Evolutionary conservation across 2,888 invertebrate species (phyloP).

Genomic region (Oasisia sp.): DNA sequence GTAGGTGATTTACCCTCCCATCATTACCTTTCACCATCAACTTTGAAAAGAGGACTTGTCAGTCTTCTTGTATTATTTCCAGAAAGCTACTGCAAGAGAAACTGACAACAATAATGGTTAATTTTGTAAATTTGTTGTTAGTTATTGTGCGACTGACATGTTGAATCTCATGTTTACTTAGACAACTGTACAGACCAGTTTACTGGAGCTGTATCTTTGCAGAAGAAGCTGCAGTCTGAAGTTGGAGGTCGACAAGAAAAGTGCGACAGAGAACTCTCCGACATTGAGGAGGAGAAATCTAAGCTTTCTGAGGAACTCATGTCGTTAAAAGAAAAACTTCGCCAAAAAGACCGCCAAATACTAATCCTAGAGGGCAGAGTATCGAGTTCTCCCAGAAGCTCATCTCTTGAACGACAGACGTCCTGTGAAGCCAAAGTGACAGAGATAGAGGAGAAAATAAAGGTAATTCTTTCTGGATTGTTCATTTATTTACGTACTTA

Average conservation of each 20-base stretch:
- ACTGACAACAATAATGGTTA: neutral
- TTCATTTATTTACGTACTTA: neutral
- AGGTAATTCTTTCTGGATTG: neutral
- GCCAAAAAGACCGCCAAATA: constrained; percentile 17
- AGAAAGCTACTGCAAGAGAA: neutral
- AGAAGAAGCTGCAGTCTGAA: neutral
- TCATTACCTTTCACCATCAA: neutral
- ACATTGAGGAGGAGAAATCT: constrained; percentile 2
- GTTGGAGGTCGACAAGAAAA: neutral
- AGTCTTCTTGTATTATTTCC: neutral
- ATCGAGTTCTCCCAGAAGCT: neutral
- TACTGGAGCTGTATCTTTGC: neutral
- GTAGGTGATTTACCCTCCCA: neutral
- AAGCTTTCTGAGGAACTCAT: neutral
- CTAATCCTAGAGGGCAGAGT: neutral
- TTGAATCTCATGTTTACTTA: neutral
- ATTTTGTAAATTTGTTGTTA: neutral
- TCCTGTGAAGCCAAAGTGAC: neutral
- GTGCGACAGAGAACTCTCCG: neutral
- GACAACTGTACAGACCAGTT: no score
- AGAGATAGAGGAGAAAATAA: neutral
- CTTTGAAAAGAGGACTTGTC: neutral
- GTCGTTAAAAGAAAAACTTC: neutral
- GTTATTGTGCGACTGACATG: neutral
- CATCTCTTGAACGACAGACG: neutral